Conservation (phyloP, 2,888 invertebrate species). For the Agriopis leucophaearia region DNA sequence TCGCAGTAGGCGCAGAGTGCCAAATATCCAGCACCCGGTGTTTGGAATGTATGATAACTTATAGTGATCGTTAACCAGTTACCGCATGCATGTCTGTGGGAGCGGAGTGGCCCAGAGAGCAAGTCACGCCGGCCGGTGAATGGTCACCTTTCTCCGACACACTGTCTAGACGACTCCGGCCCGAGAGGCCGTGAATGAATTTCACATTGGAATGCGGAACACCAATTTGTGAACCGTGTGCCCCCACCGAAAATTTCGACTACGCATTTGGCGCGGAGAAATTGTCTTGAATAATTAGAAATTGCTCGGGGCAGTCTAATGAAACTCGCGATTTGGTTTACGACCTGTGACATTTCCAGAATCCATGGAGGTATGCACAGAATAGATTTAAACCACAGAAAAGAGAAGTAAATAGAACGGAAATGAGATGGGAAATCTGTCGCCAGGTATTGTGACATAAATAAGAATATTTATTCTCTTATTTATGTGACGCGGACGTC, state of each 20-base stretch:
- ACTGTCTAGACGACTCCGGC: slow-evolving; percentile 82
- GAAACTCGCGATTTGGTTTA: slow-evolving; percentile 18
- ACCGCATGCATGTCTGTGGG: slow-evolving; percentile 69
- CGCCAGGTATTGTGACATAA: no score
- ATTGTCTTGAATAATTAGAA: slow-evolving; percentile 70
- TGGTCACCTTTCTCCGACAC: slow-evolving; percentile 86
- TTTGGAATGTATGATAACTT: slow-evolving; percentile 29
- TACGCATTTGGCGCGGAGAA: slow-evolving; percentile 68
- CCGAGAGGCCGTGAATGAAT: slow-evolving; percentile 84
- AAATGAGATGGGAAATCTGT: no score
- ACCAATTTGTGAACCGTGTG: slow-evolving; percentile 66
- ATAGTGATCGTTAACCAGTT: slow-evolving; percentile 43
- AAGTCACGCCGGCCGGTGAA: slow-evolving; percentile 74
- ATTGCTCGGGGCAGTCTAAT: slow-evolving; percentile 52
- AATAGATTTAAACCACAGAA: no score
- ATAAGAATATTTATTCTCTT: no score
- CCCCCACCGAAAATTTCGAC: slow-evolving; percentile 61
- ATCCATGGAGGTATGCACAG: no score
- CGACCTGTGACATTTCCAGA: background rate
- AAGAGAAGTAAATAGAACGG: no score
- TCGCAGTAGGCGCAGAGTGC: background rate
- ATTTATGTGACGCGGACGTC: no score
- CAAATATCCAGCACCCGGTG: slow-evolving; percentile 11
- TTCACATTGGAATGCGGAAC: slow-evolving; percentile 83
- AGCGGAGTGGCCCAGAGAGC: slow-evolving; percentile 64